phyloP scores from a whole-genome alignment of 2,797 vertebrate genomes.

The Valencia hispanica region DNA sequence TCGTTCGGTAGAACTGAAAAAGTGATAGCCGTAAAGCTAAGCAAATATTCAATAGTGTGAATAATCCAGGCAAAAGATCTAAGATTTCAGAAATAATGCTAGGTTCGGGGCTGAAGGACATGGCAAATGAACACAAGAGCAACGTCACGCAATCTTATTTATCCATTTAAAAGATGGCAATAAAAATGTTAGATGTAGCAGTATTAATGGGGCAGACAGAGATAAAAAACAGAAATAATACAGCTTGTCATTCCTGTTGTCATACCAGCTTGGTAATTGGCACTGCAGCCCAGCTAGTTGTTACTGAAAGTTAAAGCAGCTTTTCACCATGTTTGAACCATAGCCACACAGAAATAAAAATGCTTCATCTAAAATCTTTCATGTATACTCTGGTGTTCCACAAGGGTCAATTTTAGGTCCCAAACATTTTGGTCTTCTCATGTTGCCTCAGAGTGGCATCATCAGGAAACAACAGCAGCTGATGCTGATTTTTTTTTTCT shows the following conservation, averaged over 20 bases:
- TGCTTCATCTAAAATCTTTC: too few species aligned
- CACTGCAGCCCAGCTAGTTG: not conserved
- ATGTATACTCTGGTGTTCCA: too few species aligned
- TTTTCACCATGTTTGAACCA: not conserved
- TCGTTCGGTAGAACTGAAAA: not conserved
- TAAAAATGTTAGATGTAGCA: not conserved
- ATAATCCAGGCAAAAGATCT: not conserved
- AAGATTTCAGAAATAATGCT: not conserved
- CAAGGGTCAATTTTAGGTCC: too few species aligned
- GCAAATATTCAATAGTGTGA: not conserved
- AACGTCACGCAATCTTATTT: not conserved
- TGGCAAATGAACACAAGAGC: not conserved
- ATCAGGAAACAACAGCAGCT: too few species aligned
- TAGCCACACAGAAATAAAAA: not conserved
- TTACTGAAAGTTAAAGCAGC: not conserved
- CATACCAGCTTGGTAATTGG: not conserved
- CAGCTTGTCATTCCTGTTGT: not conserved
- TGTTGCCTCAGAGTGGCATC: too few species aligned
- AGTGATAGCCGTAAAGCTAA: not conserved
- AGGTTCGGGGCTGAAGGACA: not conserved
- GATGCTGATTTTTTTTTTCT: too few species aligned
- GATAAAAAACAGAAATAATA: not conserved
- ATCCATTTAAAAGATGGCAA: not conserved
- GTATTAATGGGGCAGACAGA: not conserved
- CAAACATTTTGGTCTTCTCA: too few species aligned